Evolutionary conservation across 2,888 invertebrate species (phyloP), one percentile per base, ranked within the genome.

Genomic region (Taphrorychus bicolor): DNA sequence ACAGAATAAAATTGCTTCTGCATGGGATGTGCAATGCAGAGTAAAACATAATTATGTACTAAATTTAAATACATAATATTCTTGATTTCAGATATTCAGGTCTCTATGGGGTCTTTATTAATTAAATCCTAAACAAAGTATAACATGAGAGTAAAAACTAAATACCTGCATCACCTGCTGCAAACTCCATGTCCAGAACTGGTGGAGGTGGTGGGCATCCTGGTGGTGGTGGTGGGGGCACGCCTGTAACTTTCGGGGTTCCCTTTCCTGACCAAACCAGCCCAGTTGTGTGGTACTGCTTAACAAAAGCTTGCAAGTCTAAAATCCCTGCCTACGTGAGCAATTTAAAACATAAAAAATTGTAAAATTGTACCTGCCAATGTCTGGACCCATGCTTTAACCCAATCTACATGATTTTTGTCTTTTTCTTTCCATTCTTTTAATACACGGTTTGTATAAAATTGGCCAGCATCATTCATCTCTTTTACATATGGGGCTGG

Each of bases 381-480:
- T 3, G 94, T 89, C 80, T 92, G 91, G 56, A 94, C 87, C 98
- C 98, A 98, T 3, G 94, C 87, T 80, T 92, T 93, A 72, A 93
- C 94, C 98, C 98, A 99, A 72, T 97, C 95, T 18, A 93, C 94
- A 79, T 99, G 98, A 69, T 84, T 90, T 83, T 91, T 89, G 81
- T 97, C 90, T 83, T 95, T 97, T 80, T 97, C 97, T 83, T 97
- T 98, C 93, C 93, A 97, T 72, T 98, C 98, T 83, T 97, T 98
- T 67, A 99, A 86, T 41, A 99, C 98, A 71, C 98, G 89, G 85
- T 99, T 99, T 63, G 96, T 93, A 84, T 97, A 99, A 84, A 98
- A 99, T 84, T 95, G 95, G 3, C 71, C 71, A 7, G 98, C 95
- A 81, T 99, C 98, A 76, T 93, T 92, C 96, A 98, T 97, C 83